Evolutionary conservation across 92 coral and sea anemone species (phyloP), one percentile per base, ranked within the genome.

Genomic region (Phymanthus crucifer): DNA sequence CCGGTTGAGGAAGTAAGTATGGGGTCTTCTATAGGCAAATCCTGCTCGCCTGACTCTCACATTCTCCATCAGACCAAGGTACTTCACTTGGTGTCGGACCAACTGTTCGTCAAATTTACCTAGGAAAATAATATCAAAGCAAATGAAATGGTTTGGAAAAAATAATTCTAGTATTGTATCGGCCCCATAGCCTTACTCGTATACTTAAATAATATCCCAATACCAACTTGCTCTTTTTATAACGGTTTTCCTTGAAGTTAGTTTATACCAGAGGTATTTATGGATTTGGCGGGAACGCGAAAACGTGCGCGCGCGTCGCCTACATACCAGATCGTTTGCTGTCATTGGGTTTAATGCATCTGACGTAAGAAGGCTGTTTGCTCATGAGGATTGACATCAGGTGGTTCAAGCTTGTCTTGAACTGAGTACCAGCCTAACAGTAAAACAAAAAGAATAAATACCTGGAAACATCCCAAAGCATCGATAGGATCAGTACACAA

Each of bases 21-120:
- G 93, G 37, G 89, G 94, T 73, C 99, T 83, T 78, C 99, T 88
- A 56, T 96, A 96, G 12, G 99, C 99, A 80, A 96, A 96, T 6
- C 99, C 99, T 23, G 99, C 99, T 76, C 99, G 72, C 71, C 94
- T 88, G 10, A 96, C 99, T 72, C 99, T 83, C 61, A 96, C 52
- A 71, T 96, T 96, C 87, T 96, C 99, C 99, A 96, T 96, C 71
- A 96, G 64, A 12, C 99, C 99, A 34, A 96, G 90, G 80, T 96
- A 96, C 81, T 96, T 93, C 34, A 96, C 99, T 71, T 96, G 99
- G 72, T 96, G 99, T 17, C 89, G 81, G 34, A 93, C 90, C 77
- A 93, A 83, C 46, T 84, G 88, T 23, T 93, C 96, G 74, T 94
- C 90, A 78, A 96, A 96, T 37, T 77, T 83, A 75, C 82, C 99